These are phyloP conservation scores for Urocynchramus pylzowi DNA, from an alignment of 2,113 vertebrate species.

Conservation along the genomic window DNA sequence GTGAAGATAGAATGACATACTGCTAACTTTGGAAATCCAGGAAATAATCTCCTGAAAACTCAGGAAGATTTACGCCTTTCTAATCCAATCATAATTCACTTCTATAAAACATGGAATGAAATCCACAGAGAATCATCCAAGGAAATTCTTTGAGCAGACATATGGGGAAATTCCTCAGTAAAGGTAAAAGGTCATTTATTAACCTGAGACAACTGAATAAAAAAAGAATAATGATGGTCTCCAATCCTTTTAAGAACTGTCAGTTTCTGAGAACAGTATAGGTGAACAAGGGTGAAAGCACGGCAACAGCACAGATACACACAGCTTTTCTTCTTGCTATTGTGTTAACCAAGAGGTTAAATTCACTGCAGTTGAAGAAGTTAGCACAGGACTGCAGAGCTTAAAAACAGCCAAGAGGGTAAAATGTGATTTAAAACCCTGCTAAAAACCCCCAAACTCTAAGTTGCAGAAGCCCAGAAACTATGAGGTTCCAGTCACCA, in stretches of 20 bases:
- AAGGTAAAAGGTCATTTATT: slow-evolving; percentile 60
- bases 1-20: slow-evolving; percentile 46
- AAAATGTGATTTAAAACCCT: neutral
- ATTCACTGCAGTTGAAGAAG: neutral
- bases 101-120: slow-evolving; percentile 42
- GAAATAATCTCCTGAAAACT: slow-evolving; percentile 58
- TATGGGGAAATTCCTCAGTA: slow-evolving; percentile 43
- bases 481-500: neutral
- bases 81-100: slow-evolving; percentile 61
- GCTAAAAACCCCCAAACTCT: neutral
- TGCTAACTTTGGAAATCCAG: slow-evolving; percentile 56
- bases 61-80: slow-evolving; percentile 58
- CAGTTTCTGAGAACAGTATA: neutral
- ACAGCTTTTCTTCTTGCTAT: neutral
- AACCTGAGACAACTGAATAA: slow-evolving; percentile 17
- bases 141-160: slow-evolving; percentile 56
- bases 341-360: neutral
- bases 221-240: neutral
- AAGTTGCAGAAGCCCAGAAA: neutral
- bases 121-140: slow-evolving; percentile 37
- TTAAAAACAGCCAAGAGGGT: neutral
- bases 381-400: neutral
- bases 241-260: neutral
- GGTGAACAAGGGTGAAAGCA: neutral
- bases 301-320: neutral